Base-by-base conservation (phyloP, 1,140 invertebrate genomes). In the Trachymyrmex cornetzi region DNA sequence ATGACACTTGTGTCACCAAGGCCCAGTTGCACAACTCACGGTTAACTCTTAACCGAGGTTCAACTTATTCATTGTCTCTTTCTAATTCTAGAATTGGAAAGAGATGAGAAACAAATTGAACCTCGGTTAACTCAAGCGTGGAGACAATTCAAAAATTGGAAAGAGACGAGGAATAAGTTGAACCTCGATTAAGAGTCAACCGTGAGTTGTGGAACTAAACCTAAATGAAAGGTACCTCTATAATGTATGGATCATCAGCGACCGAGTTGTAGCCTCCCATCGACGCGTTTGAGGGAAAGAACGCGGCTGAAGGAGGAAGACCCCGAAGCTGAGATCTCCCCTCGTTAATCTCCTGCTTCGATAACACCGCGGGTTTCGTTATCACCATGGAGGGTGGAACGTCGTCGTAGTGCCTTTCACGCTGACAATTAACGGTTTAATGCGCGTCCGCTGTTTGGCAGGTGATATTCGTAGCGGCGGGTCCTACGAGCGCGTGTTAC, bases 401-500 rank as follows among this genome's bases (percentile, higher is more conserved):
- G 69, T 24, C 53, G 30, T 12, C n/a, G 67, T 38, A 38, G 27
- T 53, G 53, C n/a, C 80, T 64, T 48, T 77, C 82, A 53, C 72
- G 82, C 22, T n/a, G 48, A 14, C 48, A 19, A 85, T 85, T 74
- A 48, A 50, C 72, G 44, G n/a, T 53, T 64, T 66, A 85, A 50
- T 34, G 80, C 80, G 38, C 55, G 12, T 59, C 69, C 66, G 19
- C 71, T 85, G 81, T 81, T 66, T 55, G 82, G 82, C 82, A 85
- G 82, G 30, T 85, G 82, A 85, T 74, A 55, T 38, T 79, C 44
- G 14, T 16, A 53, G 48, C 48, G 48, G 81, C 38, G 67, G 34
- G 11, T 77, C 59, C 57, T 66, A 30, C 38, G 66, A 30, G 30
- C 59, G 64, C 53, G 34, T 3, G 63, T 38, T 53, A 30, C 77